A percentile compares a stretch with the other conserved stretches of the same genome.
These are phyloP conservation scores for Apteryx owenii DNA, from an alignment of 2,113 vertebrate genomes.

Conservation along the genomic window DNA sequence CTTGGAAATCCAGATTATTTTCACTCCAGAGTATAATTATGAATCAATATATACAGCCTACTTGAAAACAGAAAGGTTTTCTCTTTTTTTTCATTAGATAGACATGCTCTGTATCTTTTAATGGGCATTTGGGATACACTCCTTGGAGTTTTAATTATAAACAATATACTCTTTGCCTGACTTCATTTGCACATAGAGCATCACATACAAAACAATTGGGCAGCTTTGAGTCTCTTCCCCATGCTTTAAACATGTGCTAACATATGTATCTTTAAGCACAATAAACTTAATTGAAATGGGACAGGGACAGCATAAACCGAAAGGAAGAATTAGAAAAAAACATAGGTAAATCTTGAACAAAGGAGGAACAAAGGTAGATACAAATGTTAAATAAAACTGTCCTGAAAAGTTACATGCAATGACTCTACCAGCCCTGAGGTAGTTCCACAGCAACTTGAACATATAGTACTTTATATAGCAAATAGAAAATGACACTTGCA, in stretches of 20 bases:
- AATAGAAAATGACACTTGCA: slow-evolving; percentile 44
- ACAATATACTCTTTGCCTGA: neutral
- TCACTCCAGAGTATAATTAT: neutral
- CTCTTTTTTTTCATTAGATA: neutral
- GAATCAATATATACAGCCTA: neutral
- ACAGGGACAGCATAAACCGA: neutral
- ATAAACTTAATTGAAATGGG: neutral
- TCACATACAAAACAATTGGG: neutral
- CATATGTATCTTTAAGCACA: neutral
- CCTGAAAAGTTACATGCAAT: slow-evolving; percentile 1
- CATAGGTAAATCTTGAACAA: neutral
- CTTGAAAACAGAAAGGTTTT: neutral
- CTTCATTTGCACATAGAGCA: neutral
- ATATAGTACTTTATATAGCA: neutral
- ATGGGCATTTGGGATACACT: neutral
- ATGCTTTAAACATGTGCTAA: neutral
- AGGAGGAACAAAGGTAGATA: neutral
- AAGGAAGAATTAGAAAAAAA: neutral
- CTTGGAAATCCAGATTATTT: slow-evolving; percentile 2
- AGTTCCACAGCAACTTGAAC: neutral
- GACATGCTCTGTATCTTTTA: neutral
- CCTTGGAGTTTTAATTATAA: neutral
- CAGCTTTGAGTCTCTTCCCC: neutral
- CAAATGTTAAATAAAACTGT: neutral
- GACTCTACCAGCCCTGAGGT: neutral